Percentiles rank a stretch among this genome's conserved stretches.
Conservation (phyloP, 2,113 vertebrate species). For the Chaetorhynchus papuensis region DNA sequence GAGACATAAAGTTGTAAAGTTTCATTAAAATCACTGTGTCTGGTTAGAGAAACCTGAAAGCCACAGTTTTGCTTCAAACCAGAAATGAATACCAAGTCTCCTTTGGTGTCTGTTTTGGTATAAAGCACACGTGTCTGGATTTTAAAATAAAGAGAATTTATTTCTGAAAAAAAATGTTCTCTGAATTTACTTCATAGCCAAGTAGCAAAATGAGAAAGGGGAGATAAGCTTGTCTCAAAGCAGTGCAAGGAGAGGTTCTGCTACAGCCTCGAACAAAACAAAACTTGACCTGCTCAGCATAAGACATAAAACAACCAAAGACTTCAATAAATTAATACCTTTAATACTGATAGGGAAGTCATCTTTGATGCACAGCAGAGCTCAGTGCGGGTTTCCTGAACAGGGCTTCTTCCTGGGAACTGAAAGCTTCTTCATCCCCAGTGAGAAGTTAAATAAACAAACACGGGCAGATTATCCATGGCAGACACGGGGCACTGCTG, state of each 20-base stretch:
- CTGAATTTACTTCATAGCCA: not conserved
- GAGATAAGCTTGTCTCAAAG: not conserved
- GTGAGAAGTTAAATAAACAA: not conserved
- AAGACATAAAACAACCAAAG: not conserved
- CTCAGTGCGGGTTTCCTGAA: not conserved
- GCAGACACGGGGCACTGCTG: accelerated
- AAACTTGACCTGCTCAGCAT: not conserved
- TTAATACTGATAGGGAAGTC: not conserved
- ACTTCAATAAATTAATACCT: not conserved
- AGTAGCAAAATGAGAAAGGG: not conserved
- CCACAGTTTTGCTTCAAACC: not conserved
- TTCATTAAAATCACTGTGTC: not conserved
- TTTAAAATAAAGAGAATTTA: slow-evolving; percentile 52
- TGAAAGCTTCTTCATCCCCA: not conserved
- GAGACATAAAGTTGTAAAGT: not conserved
- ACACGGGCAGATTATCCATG: accelerated
- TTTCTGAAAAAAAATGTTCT: not conserved
- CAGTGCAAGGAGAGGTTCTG: not conserved
- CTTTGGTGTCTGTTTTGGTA: not conserved
- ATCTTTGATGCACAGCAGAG: not conserved
- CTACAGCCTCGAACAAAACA: not conserved
- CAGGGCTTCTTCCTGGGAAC: not conserved
- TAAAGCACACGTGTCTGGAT: not conserved
- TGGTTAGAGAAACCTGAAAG: not conserved
- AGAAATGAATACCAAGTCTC: not conserved